A percentile compares a stretch with the other conserved stretches of the same genome.
Evolutionary conservation across 2,888 invertebrate genomes (phyloP).

Genomic region (Dasypolia templi): DNA sequence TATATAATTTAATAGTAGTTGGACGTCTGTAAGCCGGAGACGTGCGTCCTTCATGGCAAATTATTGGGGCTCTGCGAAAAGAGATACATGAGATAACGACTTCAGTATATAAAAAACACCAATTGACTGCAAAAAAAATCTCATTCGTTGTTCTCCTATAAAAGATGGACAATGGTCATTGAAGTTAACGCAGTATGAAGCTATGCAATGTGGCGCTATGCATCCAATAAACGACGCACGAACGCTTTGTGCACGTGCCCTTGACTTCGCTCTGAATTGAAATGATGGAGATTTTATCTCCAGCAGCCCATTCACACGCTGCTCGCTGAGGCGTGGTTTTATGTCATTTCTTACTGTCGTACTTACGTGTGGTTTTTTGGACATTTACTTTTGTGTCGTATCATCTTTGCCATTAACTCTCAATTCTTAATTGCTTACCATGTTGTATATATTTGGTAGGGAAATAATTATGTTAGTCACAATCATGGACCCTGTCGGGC

Average conservation of each 20-base stretch:
- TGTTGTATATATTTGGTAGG: no score
- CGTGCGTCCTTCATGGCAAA: constrained; percentile 38
- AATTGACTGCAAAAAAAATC: no score
- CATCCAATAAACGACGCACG: constrained; percentile 33
- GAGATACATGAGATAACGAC: neutral
- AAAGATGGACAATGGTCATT: constrained; percentile 2
- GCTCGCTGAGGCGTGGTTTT: constrained; percentile 47
- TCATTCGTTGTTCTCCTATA: constrained; percentile 4
- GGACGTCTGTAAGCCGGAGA: constrained; percentile 21
- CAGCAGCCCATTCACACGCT: constrained; percentile 42
- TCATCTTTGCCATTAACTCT: no score
- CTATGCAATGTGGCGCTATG: constrained; percentile 26
- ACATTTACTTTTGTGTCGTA: neutral
- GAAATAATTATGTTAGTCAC: no score
- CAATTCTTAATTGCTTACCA: no score
- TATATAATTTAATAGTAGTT: constrained; percentile 52
- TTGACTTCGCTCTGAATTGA: constrained; percentile 35
- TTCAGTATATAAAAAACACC: no score
- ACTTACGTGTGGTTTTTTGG: constrained; percentile 8
- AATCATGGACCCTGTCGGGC: no score
- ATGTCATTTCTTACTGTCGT: constrained; percentile 53
- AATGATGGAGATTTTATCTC: constrained; percentile 41
- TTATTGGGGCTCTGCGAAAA: constrained; percentile 11
- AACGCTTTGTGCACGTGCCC: constrained; percentile 36
- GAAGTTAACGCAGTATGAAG: constrained; percentile 9